These are phyloP conservation scores for Tretioscincus oriximinensis DNA, from an alignment of 2,113 vertebrate genomes.

Conservation along the genomic window DNA sequence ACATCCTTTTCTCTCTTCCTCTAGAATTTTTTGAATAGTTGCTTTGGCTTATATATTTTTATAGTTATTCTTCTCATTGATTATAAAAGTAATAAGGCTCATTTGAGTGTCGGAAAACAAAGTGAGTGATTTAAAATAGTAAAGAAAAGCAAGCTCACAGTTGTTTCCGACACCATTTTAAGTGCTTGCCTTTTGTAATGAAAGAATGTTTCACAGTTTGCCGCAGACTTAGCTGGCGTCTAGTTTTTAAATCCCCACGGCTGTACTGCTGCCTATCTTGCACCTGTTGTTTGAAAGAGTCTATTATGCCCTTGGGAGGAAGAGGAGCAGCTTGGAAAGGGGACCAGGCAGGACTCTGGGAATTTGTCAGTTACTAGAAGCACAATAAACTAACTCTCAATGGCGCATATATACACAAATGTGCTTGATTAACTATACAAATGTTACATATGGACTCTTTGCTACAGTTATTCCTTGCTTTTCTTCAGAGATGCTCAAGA, in stretches of 20 bases:
- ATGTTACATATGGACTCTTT: too few relatives aligned
- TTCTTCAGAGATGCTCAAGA: neutral
- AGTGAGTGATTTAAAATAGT: neutral
- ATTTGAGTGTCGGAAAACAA: neutral
- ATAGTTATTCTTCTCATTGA: too few relatives aligned
- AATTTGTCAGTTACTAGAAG: neutral
- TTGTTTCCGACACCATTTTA: neutral
- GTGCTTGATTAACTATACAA: neutral
- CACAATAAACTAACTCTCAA: neutral
- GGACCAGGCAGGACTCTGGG: neutral
- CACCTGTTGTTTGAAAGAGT: neutral
- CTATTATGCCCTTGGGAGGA: neutral
- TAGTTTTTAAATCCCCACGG: neutral
- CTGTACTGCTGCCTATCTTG: neutral
- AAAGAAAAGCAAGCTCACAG: neutral
- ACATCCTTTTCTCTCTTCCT: neutral
- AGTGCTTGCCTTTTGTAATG: neutral
- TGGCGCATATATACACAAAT: neutral
- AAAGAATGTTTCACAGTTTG: neutral
- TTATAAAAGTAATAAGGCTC: too few relatives aligned
- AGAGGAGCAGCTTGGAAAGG: neutral
- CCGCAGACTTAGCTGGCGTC: neutral
- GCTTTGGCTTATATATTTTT: neutral
- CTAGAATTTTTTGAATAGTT: neutral
- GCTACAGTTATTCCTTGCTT: neutral